Base-by-base conservation (phyloP, 2,113 vertebrate species). In the Bagarius yarrelli region DNA sequence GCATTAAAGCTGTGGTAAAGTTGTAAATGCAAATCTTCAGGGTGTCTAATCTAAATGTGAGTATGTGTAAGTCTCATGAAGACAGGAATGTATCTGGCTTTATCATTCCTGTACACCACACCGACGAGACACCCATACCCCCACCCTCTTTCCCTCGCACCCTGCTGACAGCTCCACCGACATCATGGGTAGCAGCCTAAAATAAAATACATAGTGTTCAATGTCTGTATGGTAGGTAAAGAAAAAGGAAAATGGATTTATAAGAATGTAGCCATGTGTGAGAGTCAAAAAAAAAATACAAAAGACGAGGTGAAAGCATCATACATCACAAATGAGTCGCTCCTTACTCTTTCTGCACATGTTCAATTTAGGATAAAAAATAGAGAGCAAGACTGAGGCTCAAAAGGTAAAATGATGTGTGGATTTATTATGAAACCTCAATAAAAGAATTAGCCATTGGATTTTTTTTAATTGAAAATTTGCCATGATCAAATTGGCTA, bases 381-480 rank as follows among this genome's bases (percentile, higher is more conserved):
- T 34, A 75, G 27, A 81, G 32, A 72, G 47, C 53, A 44, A 34
- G 69, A 27, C 78, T 78, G 25, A 73, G 76, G 66, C 79, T 81
- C 19, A 36, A 40, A 47, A 74, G 25, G 55, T 73, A 25, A n/a
- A 81, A 85, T 69, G 13, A 60, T 86, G 80, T 71, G 88, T 86
- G 9, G 44, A 87, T 84, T 86, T 74, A 86, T 80, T 32, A 59
- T n/a, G 55, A 60, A 72, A 79, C 71, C 85, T 83, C 76, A 84
- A 83, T 78, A 81, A 82, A 76, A 71, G 81, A 88, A 86, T 87
- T 76, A 85, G 80, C 79, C 74, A 74, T 66, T 63, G 85, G 67
- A 84, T 85, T 86, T 86, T 89, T 87, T 87, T 88, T 87, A 82
- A 88, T 88, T 80, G 78, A 79, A 87, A 76, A 59, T 23, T 60